Evolutionary conservation across 2,888 invertebrate genomes (phyloP).

Genomic region (Lithophane socia): DNA sequence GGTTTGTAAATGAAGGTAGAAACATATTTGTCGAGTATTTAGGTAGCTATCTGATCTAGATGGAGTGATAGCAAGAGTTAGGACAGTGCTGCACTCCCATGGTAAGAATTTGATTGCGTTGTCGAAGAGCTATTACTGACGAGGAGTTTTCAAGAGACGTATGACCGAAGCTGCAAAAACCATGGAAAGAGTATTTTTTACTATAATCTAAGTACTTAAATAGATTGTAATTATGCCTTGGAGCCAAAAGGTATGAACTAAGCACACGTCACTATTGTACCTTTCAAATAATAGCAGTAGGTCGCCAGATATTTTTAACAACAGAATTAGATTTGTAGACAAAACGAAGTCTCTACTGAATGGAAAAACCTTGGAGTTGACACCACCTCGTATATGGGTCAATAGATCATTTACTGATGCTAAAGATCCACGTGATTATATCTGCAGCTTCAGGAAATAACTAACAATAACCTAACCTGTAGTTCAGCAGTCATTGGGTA

Average conservation of each 20-base stretch:
- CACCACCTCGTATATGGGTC: neutral
- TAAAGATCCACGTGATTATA: conserved; percentile 14
- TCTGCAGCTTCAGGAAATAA: neutral
- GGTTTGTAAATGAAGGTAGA: conserved; percentile 17
- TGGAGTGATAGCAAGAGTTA: neutral
- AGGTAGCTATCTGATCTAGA: neutral
- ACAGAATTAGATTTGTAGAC: conserved; percentile 20
- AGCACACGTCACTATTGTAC: neutral
- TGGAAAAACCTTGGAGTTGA: conserved; percentile 36
- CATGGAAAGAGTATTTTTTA: neutral
- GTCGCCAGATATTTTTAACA: conserved; percentile 35
- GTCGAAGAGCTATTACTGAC: no score
- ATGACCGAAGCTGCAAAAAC: neutral
- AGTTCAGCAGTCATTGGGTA: neutral
- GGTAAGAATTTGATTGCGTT: neutral
- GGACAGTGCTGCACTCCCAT: neutral
- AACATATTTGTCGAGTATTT: neutral
- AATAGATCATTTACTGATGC: conserved; percentile 32
- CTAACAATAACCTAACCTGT: conserved; percentile 5
- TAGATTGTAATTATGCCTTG: neutral
- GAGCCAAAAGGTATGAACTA: neutral
- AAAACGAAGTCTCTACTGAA: conserved; percentile 6
- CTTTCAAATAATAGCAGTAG: conserved; percentile 23
- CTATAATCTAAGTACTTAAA: neutral
- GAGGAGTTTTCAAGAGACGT: no score